phyloP scores from a whole-genome alignment of 2,888 invertebrate genomes.

The Dryomyza anilis region DNA sequence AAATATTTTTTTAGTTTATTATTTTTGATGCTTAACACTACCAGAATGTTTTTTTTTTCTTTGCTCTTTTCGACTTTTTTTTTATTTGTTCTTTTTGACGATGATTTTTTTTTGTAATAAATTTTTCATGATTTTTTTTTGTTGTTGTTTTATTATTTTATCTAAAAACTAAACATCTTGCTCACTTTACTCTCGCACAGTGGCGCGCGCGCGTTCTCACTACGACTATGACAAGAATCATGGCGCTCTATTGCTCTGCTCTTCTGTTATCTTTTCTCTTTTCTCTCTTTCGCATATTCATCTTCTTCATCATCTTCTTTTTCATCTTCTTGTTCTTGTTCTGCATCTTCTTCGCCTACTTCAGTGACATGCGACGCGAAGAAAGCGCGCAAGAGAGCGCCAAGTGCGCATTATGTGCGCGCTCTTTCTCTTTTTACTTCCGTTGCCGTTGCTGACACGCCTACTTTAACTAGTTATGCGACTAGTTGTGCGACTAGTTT shows the following conservation, averaged over 20 bases:
- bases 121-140: no score
- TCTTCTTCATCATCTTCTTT: not conserved
- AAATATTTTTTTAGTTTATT: not conserved
- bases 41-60: slow-evolving; percentile 26
- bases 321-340: no score
- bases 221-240: no score
- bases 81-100: not conserved
- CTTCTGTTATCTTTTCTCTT: not conserved
- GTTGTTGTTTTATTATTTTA: no score
- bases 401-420: not conserved
- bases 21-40: slow-evolving; percentile 27
- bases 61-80: not conserved
- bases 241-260: not conserved
- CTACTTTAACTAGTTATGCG: no score
- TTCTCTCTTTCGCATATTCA: not conserved
- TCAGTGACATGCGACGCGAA: no score
- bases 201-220: no score
- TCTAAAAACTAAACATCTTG: no score
- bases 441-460: not conserved
- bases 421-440: not conserved
- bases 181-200: no score
- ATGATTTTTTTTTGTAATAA: no score
- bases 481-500: no score
- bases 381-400: not conserved
- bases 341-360: no score